phyloP scores from a whole-genome alignment of 2,113 vertebrate species.

The Tragelaphus scriptus region DNA sequence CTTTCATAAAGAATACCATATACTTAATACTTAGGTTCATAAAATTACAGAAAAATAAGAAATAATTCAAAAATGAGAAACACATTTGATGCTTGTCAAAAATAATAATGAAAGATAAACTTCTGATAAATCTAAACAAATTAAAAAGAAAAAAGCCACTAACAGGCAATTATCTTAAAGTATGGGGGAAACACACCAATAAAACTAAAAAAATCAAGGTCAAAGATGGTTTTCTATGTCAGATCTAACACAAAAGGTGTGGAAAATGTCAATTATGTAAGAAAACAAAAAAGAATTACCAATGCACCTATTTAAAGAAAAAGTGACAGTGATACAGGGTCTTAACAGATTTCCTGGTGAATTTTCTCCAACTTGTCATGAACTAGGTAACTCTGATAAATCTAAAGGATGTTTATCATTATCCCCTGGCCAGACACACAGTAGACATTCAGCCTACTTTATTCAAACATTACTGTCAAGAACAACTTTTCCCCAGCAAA shows the following conservation, averaged over 20 bases:
- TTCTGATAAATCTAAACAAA: slow-evolving; percentile 24
- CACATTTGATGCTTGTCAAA: not conserved
- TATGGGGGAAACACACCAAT: not conserved
- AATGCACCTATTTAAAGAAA: not conserved
- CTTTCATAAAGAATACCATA: not conserved
- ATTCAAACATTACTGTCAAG: not conserved
- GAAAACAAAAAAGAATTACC: slow-evolving; percentile 13
- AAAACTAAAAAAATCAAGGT: not conserved
- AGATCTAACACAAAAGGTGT: not conserved
- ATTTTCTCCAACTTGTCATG: not conserved
- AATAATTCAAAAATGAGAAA: slow-evolving; percentile 9
- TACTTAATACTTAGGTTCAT: not conserved
- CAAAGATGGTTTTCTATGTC: not conserved
- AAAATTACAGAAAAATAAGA: not conserved
- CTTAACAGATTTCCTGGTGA: not conserved
- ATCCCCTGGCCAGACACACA: not conserved
- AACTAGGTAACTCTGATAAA: not conserved
- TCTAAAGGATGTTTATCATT: not conserved
- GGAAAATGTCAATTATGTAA: not conserved
- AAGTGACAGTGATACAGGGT: not conserved
- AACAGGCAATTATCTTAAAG: not conserved
- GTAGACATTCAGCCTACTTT: not conserved
- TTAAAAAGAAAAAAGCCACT: not conserved
- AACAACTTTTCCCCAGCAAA: slow-evolving; percentile 4
- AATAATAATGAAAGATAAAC: not conserved